Evolutionary conservation across 2,888 invertebrate species (phyloP).

Genomic region (Anodontia alba): DNA sequence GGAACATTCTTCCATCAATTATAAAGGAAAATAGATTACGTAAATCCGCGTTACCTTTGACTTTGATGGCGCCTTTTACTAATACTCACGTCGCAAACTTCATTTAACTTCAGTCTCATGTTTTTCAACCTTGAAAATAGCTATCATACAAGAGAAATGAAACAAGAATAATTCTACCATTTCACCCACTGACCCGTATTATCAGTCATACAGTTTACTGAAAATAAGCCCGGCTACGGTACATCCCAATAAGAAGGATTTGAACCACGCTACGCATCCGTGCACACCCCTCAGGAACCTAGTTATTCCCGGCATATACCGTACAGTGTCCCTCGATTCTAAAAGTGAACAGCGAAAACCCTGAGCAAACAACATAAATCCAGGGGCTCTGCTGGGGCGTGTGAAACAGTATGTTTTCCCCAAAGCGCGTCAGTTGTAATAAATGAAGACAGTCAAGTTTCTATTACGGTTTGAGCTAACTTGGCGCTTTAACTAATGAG

Average conservation of each 20-base stretch:
- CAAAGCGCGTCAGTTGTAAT: not conserved
- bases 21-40: not conserved
- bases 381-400: too few species aligned
- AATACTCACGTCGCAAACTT: not conserved
- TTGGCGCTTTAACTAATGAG: conserved; percentile 24
- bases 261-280: too few species aligned
- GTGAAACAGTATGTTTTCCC: too few species aligned
- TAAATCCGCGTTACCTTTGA: not conserved
- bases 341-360: too few species aligned
- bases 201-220: conserved; percentile 13
- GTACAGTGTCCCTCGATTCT: too few species aligned
- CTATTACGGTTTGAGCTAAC: conserved; percentile 18
- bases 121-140: conserved; percentile 8
- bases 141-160: not conserved
- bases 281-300: too few species aligned
- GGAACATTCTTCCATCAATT: not conserved
- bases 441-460: conserved; percentile 22
- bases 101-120: conserved; percentile 12
- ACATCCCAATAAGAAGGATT: too few species aligned
- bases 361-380: too few species aligned
- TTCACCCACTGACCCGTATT: conserved; percentile 16
- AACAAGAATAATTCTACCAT: not conserved
- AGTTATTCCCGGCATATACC: too few species aligned
- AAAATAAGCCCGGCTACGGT: too few species aligned
- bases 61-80: conserved; percentile 16